These are phyloP conservation scores for Hydrochoerus hydrochaeris DNA, from an alignment of 2,113 vertebrate genomes.

Conservation along the genomic window DNA sequence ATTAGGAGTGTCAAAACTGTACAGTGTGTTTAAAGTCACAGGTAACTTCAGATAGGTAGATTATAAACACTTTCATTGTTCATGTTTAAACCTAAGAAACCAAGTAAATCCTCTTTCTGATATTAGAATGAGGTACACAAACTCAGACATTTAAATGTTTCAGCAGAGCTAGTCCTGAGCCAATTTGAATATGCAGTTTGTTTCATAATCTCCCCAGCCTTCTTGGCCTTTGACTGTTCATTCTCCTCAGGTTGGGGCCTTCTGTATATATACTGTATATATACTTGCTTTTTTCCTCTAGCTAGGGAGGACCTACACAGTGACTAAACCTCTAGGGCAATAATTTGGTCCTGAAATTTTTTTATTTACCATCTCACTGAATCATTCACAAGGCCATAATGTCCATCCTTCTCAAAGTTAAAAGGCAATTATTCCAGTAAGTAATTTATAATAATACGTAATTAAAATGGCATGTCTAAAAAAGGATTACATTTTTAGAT, in stretches of 20 bases:
- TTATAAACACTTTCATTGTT: conserved; percentile 29
- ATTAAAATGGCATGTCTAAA: conserved; percentile 53
- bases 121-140: conserved; percentile 48
- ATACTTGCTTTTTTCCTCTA: background rate
- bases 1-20: conserved; percentile 49
- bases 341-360: background rate
- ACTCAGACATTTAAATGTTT: conserved; percentile 38
- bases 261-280: background rate
- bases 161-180: conserved; percentile 17
- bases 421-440: conserved; percentile 46
- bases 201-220: background rate
- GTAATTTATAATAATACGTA: conserved; percentile 50
- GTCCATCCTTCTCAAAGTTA: conserved; percentile 44
- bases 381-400: conserved; percentile 2
- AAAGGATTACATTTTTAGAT: conserved; percentile 23
- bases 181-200: background rate
- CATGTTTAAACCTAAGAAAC: conserved; percentile 44
- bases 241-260: background rate
- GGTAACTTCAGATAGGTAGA: conserved; percentile 11
- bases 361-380: conserved; percentile 7
- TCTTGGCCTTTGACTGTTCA: background rate
- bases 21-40: conserved; percentile 51
- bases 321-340: background rate
- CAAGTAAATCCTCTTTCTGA: conserved; percentile 53
- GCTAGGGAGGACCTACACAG: background rate